Percentiles rank a stretch among this genome's conserved stretches.
These are phyloP conservation scores for Sarcophilus harrisii DNA, from an alignment of 2,797 vertebrate species.

Conservation along the genomic window DNA sequence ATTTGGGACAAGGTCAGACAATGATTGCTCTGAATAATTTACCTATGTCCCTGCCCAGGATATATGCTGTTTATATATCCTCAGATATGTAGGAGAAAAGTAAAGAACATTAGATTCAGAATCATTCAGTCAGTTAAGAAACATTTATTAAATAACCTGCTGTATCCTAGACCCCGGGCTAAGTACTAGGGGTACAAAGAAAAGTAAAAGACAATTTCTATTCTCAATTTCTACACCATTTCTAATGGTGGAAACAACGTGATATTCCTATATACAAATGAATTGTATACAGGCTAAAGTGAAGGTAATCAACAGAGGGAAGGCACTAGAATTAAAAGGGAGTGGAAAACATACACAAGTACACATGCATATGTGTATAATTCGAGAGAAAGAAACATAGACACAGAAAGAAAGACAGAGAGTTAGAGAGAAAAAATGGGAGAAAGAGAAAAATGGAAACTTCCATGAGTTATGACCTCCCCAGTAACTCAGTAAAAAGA, in stretches of 20 bases:
- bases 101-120: neutral
- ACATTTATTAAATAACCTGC: neutral
- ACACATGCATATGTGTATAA: neutral
- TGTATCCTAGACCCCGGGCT: neutral
- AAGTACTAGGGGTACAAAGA: neutral
- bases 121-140: neutral
- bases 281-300: neutral
- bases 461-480: neutral
- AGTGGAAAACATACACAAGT: neutral
- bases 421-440: neutral
- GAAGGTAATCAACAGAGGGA: neutral
- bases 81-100: neutral
- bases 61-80: neutral
- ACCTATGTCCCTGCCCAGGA: neutral
- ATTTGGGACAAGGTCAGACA: constrained; percentile 7
- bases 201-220: neutral
- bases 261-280: neutral
- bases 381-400: neutral
- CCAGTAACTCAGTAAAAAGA: neutral
- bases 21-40: constrained; percentile 1
- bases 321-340: neutral
- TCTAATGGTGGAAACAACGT: neutral
- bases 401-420: neutral
- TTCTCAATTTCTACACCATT: too few relatives aligned
- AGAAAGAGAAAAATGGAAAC: neutral